These are phyloP conservation scores for Arenaria interpres DNA, from an alignment of 2,113 vertebrate genomes.

Conservation along the genomic window DNA sequence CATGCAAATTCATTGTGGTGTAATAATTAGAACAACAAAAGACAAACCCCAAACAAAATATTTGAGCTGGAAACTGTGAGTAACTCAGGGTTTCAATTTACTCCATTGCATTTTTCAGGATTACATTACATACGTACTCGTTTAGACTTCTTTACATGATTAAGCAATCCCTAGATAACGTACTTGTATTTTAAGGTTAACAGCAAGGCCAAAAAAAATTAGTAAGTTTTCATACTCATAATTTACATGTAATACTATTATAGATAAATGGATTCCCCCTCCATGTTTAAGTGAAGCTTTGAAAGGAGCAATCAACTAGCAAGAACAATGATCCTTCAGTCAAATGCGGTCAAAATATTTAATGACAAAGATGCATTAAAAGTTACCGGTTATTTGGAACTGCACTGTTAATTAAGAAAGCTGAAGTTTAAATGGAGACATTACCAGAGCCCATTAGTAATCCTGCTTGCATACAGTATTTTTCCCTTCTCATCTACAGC, in stretches of 20 bases:
- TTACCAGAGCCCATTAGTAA: conserved; percentile 77
- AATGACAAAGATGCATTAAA: conserved; percentile 76
- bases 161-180: conserved; percentile 72
- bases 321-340: conserved; percentile 75
- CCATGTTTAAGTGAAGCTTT: conserved; percentile 72
- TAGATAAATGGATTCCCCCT: conserved; percentile 73
- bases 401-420: conserved; percentile 77
- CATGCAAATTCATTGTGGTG: conserved; percentile 72
- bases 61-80: conserved; percentile 62
- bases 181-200: conserved; percentile 72
- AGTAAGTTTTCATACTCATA: conserved; percentile 66
- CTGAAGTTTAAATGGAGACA: conserved; percentile 77
- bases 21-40: conserved; percentile 67
- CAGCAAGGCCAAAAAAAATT: conserved; percentile 75
- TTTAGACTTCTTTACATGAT: conserved; percentile 78
- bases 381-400: conserved; percentile 73
- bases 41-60: conserved; percentile 71
- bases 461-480: conserved; percentile 60
- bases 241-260: conserved; percentile 71
- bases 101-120: conserved; percentile 66
- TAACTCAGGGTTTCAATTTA: conserved; percentile 62
- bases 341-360: conserved; percentile 75
- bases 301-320: conserved; percentile 69
- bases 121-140: conserved; percentile 72
- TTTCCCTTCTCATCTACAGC: conserved; percentile 60